phyloP scores from a whole-genome alignment of 2,888 invertebrate species.

The Ophion ellenae region DNA sequence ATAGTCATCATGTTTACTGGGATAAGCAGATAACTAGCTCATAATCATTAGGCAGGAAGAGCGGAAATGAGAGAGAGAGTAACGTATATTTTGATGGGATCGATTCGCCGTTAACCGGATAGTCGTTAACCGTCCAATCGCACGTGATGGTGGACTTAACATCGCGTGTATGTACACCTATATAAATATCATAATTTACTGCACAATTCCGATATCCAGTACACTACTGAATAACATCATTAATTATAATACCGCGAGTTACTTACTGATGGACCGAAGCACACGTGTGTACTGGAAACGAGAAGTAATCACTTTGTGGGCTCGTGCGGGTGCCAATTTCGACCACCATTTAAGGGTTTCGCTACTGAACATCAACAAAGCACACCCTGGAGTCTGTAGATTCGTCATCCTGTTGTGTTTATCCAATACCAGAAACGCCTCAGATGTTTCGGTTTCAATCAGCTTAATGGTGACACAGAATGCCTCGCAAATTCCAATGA shows the following conservation, averaged over 20 bases:
- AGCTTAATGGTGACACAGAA: not conserved
- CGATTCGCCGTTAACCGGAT: conserved; percentile 24
- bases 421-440: not conserved
- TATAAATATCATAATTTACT: conserved; percentile 3
- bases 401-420: not conserved
- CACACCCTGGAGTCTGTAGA: not conserved
- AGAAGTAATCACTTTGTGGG: not conserved
- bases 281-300: not conserved
- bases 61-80: too few relatives aligned
- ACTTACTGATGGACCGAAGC: not conserved
- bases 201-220: conserved; percentile 6
- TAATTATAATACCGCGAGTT: conserved; percentile 45
- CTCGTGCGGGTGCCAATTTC: not conserved
- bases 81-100: not conserved
- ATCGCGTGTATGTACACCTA: not conserved
- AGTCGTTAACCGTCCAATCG: conserved; percentile 9
- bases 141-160: conserved; percentile 1
- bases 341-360: not conserved
- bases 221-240: conserved; percentile 46
- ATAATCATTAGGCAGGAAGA: too few relatives aligned
- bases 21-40: too few relatives aligned
- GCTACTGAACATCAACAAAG: not conserved
- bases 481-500: not conserved
- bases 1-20: too few relatives aligned
- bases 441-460: not conserved